Conservation (phyloP, 2,113 vertebrate species). For the Dasyurus viverrinus region DNA sequence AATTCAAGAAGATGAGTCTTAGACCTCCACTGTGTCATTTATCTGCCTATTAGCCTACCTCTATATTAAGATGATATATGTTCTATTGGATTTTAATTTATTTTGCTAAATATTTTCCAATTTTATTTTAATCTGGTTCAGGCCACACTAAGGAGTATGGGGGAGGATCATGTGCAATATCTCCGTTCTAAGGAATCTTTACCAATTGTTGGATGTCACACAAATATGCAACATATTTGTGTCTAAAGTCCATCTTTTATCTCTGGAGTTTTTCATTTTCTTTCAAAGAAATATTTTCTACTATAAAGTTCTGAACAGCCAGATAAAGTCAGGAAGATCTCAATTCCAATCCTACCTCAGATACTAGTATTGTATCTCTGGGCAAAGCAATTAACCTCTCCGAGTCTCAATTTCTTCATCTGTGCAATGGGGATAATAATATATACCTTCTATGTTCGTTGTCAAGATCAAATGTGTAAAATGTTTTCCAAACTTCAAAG, state of each 20-base stretch:
- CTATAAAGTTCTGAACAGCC: slow-evolving; percentile 36
- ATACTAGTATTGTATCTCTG: not conserved
- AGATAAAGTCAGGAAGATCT: not conserved
- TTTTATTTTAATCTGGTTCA: not conserved
- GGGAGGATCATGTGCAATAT: not conserved
- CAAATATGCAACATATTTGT: not conserved
- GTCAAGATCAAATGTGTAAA: not conserved
- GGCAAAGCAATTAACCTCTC: not conserved
- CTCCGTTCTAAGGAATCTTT: not conserved
- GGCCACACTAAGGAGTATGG: not conserved
- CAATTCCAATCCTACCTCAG: not conserved
- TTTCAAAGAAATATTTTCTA: slow-evolving; percentile 45
- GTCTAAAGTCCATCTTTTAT: not conserved
- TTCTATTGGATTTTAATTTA: not conserved
- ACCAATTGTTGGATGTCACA: slow-evolving; percentile 16
- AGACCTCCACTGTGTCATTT: no score
- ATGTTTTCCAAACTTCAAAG: not conserved
- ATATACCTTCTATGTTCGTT: not conserved
- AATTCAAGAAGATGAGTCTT: no score
- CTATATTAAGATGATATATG: no score
- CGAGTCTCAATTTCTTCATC: not conserved
- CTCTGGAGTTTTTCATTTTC: slow-evolving; percentile 19
- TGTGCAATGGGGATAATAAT: not conserved
- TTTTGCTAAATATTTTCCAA: not conserved
- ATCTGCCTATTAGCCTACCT: no score